These are phyloP conservation scores for Grantiella picta DNA, from an alignment of 2,113 vertebrate species.

Conservation along the genomic window DNA sequence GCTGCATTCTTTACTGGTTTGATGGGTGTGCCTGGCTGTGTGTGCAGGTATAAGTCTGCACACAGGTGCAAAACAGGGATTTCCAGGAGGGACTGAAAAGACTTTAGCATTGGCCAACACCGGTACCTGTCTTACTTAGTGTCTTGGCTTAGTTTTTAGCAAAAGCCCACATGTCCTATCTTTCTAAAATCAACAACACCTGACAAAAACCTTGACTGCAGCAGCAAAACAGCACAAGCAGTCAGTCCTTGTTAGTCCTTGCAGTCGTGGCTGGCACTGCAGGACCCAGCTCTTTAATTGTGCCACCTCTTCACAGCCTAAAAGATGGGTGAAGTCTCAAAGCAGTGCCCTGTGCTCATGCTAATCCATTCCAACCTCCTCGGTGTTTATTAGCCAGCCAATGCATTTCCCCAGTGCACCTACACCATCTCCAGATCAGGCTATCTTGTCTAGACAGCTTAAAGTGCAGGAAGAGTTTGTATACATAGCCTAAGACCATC, in stretches of 20 bases:
- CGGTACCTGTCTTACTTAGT: not conserved
- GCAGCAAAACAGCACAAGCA: not conserved
- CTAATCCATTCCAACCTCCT: not conserved
- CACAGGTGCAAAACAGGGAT: not conserved
- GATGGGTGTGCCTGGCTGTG: accelerated
- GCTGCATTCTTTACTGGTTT: not conserved
- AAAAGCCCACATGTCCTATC: too few relatives aligned
- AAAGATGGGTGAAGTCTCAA: not conserved
- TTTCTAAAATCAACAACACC: not conserved
- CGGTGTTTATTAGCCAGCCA: not conserved
- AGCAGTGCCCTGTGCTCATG: not conserved
- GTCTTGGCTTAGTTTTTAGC: not conserved
- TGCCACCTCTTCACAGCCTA: not conserved
- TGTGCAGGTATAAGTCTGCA: not conserved
- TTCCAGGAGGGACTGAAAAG: not conserved
- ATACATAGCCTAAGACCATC: not conserved
- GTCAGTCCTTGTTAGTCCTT: not conserved
- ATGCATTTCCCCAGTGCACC: not conserved
- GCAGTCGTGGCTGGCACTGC: not conserved
- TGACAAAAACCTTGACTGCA: not conserved
- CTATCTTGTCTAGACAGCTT: not conserved
- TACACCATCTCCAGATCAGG: not conserved
- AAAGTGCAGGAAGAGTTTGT: not conserved
- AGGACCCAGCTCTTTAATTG: not conserved
- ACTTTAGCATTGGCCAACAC: not conserved